A percentile compares a stretch with the other conserved stretches of the same genome.
Evolutionary conservation across 1,140 invertebrate genomes (phyloP).

Genomic region (Melanaphis sacchari): DNA sequence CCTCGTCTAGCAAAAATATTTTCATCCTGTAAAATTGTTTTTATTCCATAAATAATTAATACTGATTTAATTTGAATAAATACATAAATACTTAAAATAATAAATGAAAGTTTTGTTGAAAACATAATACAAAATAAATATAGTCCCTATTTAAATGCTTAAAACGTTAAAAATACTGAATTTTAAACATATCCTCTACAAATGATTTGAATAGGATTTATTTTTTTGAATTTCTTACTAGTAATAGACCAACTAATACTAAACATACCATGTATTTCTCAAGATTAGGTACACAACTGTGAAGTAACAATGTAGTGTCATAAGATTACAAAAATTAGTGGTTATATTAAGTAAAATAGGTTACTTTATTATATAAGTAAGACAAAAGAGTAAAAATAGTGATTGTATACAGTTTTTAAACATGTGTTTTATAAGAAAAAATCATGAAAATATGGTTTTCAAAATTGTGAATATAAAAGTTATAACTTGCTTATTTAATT

Average conservation of each 20-base stretch:
- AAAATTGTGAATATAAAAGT: not conserved
- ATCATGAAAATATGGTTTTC: no score
- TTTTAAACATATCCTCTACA: no score
- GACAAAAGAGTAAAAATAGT: not conserved
- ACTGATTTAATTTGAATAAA: not conserved
- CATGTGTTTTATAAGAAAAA: no score
- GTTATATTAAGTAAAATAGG: not conserved
- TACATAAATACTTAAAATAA: no score
- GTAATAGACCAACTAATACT: no score
- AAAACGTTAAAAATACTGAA: no score
- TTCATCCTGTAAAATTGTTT: not conserved
- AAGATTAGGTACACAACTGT: not conserved
- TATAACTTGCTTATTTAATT: not conserved
- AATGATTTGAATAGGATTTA: not conserved
- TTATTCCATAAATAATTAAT: not conserved
- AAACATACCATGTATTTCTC: not conserved
- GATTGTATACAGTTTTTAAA: no score
- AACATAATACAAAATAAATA: no score
- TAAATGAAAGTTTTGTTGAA: no score
- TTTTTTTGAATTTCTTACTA: no score
- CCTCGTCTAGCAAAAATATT: not conserved
- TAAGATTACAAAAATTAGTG: not conserved
- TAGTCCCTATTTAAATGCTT: no score
- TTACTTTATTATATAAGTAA: not conserved
- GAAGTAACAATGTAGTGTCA: not conserved